phyloP scores from a whole-genome alignment of 2,888 invertebrate genomes.

The Tromatobia lineatoria region DNA sequence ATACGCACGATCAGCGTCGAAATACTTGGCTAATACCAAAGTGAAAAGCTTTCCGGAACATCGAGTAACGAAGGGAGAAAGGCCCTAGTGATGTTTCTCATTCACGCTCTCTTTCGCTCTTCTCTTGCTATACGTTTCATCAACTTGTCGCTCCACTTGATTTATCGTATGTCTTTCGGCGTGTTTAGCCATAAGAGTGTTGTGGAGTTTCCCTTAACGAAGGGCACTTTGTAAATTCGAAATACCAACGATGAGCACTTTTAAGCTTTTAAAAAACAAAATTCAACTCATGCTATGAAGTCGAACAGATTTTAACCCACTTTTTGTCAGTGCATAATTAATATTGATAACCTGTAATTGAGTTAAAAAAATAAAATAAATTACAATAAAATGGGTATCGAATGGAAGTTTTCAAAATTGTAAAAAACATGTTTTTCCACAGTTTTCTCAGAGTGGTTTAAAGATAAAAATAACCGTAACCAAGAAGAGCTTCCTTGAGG shows the following conservation, averaged over 20 bases:
- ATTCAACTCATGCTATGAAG: no score
- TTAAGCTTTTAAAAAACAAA: no score
- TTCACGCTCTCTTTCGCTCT: constrained; percentile 18
- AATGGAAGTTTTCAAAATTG: no score
- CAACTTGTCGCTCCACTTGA: constrained; percentile 63
- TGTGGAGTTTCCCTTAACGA: not conserved
- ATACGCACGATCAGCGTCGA: constrained; percentile 43
- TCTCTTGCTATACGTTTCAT: constrained; percentile 47
- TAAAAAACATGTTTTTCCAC: no score
- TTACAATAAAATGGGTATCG: no score
- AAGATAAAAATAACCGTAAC: no score
- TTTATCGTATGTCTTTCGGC: constrained; percentile 56
- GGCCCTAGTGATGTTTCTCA: constrained; percentile 36
- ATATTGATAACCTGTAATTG: no score
- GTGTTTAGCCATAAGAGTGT: constrained; percentile 14
- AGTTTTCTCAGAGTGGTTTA: no score
- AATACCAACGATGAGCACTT: not conserved
- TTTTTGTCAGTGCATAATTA: no score
- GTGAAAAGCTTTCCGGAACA: not conserved
- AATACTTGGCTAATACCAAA: constrained; percentile 34
- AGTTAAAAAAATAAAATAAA: no score
- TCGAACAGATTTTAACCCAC: no score
- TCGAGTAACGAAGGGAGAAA: constrained; percentile 17
- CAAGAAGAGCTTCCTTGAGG: no score
- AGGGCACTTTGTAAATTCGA: constrained; percentile 4